phyloP scores from a whole-genome alignment of 2,113 vertebrate genomes.

The Candoia aspera region DNA sequence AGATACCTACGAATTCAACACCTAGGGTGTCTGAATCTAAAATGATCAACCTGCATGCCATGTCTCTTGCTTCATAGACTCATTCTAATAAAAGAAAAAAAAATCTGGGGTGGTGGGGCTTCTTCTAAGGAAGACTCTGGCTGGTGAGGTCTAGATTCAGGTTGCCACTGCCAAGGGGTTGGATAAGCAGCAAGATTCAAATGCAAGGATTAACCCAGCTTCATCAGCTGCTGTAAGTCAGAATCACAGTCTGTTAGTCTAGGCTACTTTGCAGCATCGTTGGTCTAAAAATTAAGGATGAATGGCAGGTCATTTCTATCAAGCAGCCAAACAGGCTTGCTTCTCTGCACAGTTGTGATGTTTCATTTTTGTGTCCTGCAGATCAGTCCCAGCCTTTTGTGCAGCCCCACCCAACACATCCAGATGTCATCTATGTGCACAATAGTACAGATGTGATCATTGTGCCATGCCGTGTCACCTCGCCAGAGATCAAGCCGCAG shows the following conservation, averaged over 20 bases:
- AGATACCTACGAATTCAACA: too few species aligned
- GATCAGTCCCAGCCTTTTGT: slow-evolving; percentile 82
- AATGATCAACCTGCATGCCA: too few species aligned
- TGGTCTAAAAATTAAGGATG: neutral
- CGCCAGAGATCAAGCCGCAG: slow-evolving; percentile 73
- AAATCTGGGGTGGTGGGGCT: too few species aligned
- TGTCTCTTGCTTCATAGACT: too few species aligned
- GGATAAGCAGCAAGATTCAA: neutral
- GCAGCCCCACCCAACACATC: neutral
- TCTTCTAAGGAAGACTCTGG: too few species aligned
- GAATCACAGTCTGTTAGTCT: neutral
- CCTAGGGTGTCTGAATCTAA: too few species aligned
- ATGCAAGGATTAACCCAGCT: neutral
- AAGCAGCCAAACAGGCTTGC: neutral
- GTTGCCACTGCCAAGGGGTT: too few species aligned
- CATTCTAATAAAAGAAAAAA: too few species aligned
- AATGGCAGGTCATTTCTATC: neutral
- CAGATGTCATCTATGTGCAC: slow-evolving; percentile 52
- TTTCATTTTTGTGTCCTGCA: slow-evolving; percentile 49
- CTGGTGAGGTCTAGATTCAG: too few species aligned
- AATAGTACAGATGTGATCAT: slow-evolving; percentile 60
- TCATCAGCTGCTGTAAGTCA: neutral
- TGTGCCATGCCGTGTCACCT: slow-evolving; percentile 85
- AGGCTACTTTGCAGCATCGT: neutral
- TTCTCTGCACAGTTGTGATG: neutral